phyloP scores from a whole-genome alignment of 2,113 vertebrate genomes.

The Etheostoma spectabile region DNA sequence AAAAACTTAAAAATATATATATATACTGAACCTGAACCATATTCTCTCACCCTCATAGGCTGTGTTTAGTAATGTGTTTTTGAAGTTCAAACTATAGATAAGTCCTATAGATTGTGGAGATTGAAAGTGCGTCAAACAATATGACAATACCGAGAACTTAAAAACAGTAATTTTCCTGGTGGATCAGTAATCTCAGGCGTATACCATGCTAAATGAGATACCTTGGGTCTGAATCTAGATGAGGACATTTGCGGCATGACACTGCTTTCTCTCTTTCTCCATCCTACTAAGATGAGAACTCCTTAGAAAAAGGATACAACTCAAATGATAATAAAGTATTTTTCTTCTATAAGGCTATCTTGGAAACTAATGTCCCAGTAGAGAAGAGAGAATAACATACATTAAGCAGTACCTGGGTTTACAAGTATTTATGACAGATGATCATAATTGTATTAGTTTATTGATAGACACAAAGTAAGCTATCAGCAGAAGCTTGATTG shows the following conservation, averaged over 20 bases:
- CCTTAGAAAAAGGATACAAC: background rate
- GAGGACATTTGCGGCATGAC: background rate
- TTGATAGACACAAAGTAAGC: background rate
- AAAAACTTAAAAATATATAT: background rate
- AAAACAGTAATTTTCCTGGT: background rate
- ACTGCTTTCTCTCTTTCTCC: background rate
- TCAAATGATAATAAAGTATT: background rate
- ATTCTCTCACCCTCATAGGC: background rate
- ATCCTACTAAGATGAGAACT: background rate
- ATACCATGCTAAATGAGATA: background rate
- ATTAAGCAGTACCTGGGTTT: background rate
- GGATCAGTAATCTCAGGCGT: background rate
- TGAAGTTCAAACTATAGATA: background rate
- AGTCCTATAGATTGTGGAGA: background rate
- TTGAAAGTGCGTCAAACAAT: background rate
- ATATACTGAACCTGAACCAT: background rate
- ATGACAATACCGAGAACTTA: background rate
- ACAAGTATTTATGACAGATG: background rate
- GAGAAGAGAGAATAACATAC: background rate
- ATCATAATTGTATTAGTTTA: background rate
- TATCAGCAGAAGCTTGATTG: background rate
- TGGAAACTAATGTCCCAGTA: background rate
- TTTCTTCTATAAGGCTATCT: background rate
- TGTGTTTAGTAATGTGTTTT: background rate
- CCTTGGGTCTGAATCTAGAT: conserved; percentile 11